A percentile compares a stretch with the other conserved stretches of the same genome.
Evolutionary conservation across 2,113 vertebrate genomes (phyloP).

Genomic region (Pseudois nayaur): DNA sequence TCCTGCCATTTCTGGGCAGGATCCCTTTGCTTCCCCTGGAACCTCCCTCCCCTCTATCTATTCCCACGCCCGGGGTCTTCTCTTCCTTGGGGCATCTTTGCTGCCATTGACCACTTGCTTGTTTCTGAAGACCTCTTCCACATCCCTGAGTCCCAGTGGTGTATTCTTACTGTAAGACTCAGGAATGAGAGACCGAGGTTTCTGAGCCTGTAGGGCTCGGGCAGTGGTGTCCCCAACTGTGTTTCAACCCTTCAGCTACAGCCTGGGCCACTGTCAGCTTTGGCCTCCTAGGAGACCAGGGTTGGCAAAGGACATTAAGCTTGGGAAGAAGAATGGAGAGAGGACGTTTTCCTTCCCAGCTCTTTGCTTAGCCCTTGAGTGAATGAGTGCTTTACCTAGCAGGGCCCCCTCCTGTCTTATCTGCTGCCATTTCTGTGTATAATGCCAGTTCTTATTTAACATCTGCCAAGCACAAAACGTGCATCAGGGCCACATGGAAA

Average conservation of each 20-base stretch:
- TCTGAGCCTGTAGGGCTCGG: neutral
- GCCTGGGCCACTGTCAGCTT: neutral
- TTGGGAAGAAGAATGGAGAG: neutral
- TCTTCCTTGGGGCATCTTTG: neutral
- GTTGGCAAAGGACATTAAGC: neutral
- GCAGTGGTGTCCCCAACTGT: neutral
- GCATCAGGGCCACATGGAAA: neutral
- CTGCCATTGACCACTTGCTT: neutral
- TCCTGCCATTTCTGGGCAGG: neutral
- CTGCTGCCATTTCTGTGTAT: neutral
- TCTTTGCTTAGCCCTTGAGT: neutral
- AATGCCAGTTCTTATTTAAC: constrained; percentile 14
- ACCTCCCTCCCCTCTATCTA: neutral
- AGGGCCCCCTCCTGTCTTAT: neutral
- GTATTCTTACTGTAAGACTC: neutral
- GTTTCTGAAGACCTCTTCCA: neutral
- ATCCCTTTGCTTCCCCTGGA: neutral
- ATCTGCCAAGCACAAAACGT: constrained; percentile 7
- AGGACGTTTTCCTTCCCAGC: neutral
- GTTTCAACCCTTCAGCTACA: neutral
- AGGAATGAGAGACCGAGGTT: accelerated
- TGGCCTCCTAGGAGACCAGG: neutral
- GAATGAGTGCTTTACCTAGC: neutral
- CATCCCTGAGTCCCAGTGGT: too few species aligned
- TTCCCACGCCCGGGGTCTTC: neutral